Base-by-base conservation (phyloP, 1,140 invertebrate genomes). In the Plodia interpunctella region DNA sequence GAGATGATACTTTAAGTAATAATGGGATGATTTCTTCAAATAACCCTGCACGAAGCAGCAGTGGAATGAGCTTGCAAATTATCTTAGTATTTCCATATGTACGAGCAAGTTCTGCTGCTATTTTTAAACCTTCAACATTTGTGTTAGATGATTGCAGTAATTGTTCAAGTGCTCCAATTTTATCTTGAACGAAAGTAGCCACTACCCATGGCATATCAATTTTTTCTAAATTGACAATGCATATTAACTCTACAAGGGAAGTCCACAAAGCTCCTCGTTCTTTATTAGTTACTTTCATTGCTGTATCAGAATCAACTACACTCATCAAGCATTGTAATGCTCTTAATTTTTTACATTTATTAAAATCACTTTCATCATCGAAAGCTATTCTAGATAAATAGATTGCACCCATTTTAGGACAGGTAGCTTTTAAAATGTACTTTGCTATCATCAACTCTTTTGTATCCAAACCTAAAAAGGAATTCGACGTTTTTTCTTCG, bases 311-410 rank as follows among this genome's bases (percentile, higher is more conserved):
- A 49, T 90, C 87, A 25, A 88, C 73, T 25, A 90, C 65, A 61
- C 90, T 90, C 65, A 90, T 81, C 20, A 90, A 68, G 64, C 90
- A 90, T 70, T 90, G 88, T n/a, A 90, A 65, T 52, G 90, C 88
- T 72, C 84, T 76, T 49, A 90, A 76, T 67, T 89, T 90, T 69
- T 86, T 90, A 56, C 73, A 75, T 71, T 90, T 90, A 63, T 90
- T 87, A 38, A 78, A 74, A 62, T 86, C 82, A 60, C 78, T 84
- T 57, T 86, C 85, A 55, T 88, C 84, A 63, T 89, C 88, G 61
- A 90, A 84, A 25, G 80, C 88, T 51, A 90, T 90, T 52, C 88
- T 80, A n/a, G 84, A 88, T 56, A 90, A 76, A 69, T 90, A 90
- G 62, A 90, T 85, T 13, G 87, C 88, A 8, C 86, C 84, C 84